phyloP scores from a whole-genome alignment of 2,797 vertebrate species.

The Pseudomugil tenellus region DNA sequence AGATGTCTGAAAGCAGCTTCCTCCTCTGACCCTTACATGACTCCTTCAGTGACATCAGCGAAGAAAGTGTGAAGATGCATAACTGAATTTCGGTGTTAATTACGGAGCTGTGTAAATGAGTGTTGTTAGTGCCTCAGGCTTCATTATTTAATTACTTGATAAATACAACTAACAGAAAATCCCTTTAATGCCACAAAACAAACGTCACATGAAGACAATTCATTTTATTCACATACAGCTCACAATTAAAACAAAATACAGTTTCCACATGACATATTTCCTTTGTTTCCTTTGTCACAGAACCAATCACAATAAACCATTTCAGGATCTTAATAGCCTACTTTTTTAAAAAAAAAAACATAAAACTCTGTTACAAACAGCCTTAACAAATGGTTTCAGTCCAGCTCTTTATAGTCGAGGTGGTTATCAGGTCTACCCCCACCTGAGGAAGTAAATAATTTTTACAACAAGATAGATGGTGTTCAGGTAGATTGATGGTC shows the following conservation, averaged over 20 bases:
- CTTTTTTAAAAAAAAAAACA: not conserved
- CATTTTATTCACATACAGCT: not conserved
- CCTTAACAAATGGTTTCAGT: conserved; percentile 28
- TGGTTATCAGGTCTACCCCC: conserved; percentile 14
- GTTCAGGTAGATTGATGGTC: not conserved
- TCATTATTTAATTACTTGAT: conserved; percentile 4
- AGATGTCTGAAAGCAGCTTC: not conserved
- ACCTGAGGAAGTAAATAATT: conserved; percentile 34
- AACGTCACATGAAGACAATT: not conserved
- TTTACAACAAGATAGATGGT: not conserved
- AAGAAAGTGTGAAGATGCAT: conserved; percentile 46
- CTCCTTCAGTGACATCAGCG: conserved; percentile 20
- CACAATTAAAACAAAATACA: not conserved
- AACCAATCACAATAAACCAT: not conserved
- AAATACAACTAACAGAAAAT: conserved; percentile 16
- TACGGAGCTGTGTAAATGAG: conserved; percentile 42
- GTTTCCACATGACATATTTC: not conserved
- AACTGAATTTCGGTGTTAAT: conserved; percentile 44
- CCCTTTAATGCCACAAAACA: not conserved
- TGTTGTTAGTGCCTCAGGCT: conserved; percentile 33
- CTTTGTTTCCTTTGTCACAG: conserved; percentile 13
- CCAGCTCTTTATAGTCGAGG: conserved; percentile 6
- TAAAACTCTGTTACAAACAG: not conserved
- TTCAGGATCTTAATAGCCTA: not conserved
- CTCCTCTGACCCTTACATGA: conserved; percentile 32